phyloP scores from a whole-genome alignment of 2,113 vertebrate genomes.

The Hippocampus mohnikei region DNA sequence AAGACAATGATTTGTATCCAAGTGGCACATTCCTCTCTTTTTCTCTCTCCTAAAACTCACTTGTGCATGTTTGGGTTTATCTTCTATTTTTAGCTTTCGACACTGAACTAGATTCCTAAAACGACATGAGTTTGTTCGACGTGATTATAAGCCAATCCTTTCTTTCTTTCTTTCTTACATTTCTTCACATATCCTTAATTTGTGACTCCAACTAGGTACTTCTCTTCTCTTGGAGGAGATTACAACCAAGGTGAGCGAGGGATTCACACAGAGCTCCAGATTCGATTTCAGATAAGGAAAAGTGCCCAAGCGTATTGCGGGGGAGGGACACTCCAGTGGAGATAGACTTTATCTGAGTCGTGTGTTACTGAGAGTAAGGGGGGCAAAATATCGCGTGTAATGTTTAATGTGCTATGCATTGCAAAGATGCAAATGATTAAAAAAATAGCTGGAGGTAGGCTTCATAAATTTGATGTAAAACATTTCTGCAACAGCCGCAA shows the following conservation, averaged over 20 bases:
- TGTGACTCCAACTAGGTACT: conserved; percentile 59
- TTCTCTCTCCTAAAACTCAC: conserved; percentile 31
- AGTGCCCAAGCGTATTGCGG: conserved; percentile 52
- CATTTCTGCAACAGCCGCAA: conserved; percentile 60
- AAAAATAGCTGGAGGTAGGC: conserved; percentile 43
- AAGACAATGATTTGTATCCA: conserved; percentile 63
- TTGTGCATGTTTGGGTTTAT: conserved; percentile 30
- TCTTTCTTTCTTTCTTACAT: conserved; percentile 50
- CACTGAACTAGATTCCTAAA: conserved; percentile 17
- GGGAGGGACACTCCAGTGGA: conserved; percentile 53
- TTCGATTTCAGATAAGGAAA: conserved; percentile 69
- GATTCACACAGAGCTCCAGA: conserved; percentile 46
- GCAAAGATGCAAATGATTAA: neutral
- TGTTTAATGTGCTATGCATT: conserved; percentile 39
- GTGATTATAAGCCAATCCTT: conserved; percentile 39
- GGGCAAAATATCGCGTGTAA: conserved; percentile 49
- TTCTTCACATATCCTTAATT: conserved; percentile 36
- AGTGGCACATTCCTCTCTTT: conserved; percentile 32
- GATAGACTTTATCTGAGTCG: conserved; percentile 60
- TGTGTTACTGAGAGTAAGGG: conserved; percentile 49
- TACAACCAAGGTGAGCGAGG: conserved; percentile 51
- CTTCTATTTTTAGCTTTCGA: conserved; percentile 55
- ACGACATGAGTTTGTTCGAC: conserved; percentile 23
- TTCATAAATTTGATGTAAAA: conserved; percentile 62
- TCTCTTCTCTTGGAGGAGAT: conserved; percentile 57